These are phyloP conservation scores for Dendrocincla tyrannina DNA, from an alignment of 2,797 vertebrate genomes.

Conservation along the genomic window DNA sequence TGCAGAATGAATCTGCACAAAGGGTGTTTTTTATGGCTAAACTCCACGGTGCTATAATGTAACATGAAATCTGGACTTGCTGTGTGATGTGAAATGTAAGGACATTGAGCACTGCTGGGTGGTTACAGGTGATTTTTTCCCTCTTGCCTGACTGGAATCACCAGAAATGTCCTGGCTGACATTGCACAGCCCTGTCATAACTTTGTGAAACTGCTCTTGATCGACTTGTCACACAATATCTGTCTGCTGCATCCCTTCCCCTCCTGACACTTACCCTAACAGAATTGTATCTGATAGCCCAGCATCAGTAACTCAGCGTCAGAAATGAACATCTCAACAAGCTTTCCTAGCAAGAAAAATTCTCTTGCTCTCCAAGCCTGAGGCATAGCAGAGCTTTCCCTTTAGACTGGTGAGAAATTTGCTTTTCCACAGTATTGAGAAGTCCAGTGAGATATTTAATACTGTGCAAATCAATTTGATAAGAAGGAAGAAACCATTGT, in stretches of 20 bases:
- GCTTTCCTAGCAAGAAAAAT: neutral
- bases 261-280: neutral
- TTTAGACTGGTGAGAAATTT: neutral
- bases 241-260: neutral
- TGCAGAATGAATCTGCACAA: neutral
- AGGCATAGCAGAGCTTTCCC: neutral
- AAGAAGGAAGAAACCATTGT: constrained; percentile 23
- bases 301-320: neutral
- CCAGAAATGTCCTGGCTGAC: neutral
- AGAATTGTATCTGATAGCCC: neutral
- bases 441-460: constrained; percentile 18
- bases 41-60: neutral
- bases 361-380: neutral
- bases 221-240: neutral
- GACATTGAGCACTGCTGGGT: neutral
- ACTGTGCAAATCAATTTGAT: constrained; percentile 22
- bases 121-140: neutral
- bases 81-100: neutral
- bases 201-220: neutral
- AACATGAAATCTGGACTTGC: neutral
- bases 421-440: neutral
- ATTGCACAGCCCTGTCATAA: fast-evolving
- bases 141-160: neutral
- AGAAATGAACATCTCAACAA: neutral
- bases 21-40: neutral